Base-by-base conservation (phyloP, 2,797 vertebrate species). In the Numenius phaeopus region DNA sequence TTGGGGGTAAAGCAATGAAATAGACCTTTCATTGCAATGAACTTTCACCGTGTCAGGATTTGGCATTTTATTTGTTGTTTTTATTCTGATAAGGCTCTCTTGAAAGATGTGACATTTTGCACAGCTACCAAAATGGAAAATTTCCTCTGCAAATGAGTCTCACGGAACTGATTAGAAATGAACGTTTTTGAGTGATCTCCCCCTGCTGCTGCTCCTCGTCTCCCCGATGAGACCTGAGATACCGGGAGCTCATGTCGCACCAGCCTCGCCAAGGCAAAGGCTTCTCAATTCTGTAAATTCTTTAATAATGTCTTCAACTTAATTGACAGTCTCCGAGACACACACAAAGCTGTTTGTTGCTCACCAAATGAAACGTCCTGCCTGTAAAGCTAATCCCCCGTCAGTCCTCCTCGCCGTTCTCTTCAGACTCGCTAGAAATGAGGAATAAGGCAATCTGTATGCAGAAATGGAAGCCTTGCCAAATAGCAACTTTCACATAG, bases 101-200 rank as follows among this genome's bases (percentile, higher is more conserved):
- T 58, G 49, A 49, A 61, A 65, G 58, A 57, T 19, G 59, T 73
- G 59, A 47, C 66, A 73, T 93, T 91, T 72, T 90, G 24, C 52
- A 71, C 7, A 4, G 21, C 21, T 62, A 76, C 77, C 49, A 70
- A 59, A n/a, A 82, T 17, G 82, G 67, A 65, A 92, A 92, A 87
- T 70, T 83, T 29, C 81, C 55, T 64, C 64, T 88, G 89, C 83
- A 92, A 91, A 78, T 29, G 89, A 62, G n/a, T 55, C 72, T 55
- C 37, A 1, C 2, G 40, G 76, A 76, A 3, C 40, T 73, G 89
- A 87, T 94, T 46, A 76, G 79, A 34, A 78, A 59, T 37, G 86
- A 90, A 17, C 21, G 10, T 22, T 32, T 83, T 70, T 58, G 66
- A 78, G 67, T 30, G 52, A 52, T 87, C 49, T 40, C 69, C 92